A percentile compares a stretch with the other conserved stretches of the same genome.
Conservation (phyloP, 2,797 vertebrate species). For the Odontamblyopus lacepedii region DNA sequence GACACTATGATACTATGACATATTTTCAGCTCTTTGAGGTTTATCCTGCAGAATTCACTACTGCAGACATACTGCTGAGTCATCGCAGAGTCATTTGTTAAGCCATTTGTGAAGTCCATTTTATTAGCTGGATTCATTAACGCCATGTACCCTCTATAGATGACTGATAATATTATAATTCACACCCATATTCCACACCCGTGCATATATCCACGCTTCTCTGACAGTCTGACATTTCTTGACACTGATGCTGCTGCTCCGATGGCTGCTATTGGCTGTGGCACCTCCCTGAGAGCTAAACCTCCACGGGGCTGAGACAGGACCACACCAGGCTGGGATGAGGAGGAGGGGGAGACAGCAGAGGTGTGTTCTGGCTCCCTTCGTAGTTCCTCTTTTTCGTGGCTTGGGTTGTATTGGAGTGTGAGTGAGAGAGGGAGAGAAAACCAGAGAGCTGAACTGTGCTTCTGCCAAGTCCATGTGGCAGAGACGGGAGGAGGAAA, state of each 20-base stretch:
- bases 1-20: too few relatives aligned
- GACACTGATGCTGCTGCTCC: conserved; percentile 17
- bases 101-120: not conserved
- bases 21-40: too few relatives aligned
- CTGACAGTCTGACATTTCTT: conserved; percentile 1
- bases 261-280: conserved; percentile 34
- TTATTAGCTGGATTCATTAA: not conserved
- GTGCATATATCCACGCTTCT: not conserved
- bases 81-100: not conserved
- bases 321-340: conserved; percentile 48
- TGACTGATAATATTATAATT: not conserved
- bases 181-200: not conserved
- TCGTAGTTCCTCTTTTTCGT: conserved; percentile 41
- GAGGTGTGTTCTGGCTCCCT: conserved; percentile 51
- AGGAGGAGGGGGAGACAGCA: conserved; percentile 50
- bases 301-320: conserved; percentile 55
- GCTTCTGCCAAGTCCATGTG: conserved; percentile 57
- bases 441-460: conserved; percentile 59
- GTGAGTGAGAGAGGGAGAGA: conserved; percentile 24
- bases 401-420: conserved; percentile 27
- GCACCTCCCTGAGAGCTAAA: conserved; percentile 38
- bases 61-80: not conserved
- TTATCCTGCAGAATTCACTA: not conserved
- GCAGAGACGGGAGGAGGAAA: conserved; percentile 36
- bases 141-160: not conserved